phyloP scores from a whole-genome alignment of 2,888 invertebrate genomes.

The Psococerastis gibbosa region DNA sequence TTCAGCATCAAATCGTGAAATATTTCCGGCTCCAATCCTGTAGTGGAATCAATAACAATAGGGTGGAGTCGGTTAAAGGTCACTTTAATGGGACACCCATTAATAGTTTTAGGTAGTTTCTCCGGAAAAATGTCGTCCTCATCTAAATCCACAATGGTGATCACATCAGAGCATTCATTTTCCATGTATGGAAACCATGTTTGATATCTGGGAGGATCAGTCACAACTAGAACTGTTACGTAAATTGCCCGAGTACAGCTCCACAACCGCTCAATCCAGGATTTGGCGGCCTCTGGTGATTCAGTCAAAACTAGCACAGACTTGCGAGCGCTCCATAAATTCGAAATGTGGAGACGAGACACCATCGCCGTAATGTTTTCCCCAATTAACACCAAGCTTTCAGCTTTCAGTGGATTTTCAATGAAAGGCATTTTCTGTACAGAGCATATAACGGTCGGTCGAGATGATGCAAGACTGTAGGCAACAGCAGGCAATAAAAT shows the following conservation, averaged over 20 bases:
- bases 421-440: neutral
- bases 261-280: neutral
- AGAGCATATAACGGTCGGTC: neutral
- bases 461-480: neutral
- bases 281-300: neutral
- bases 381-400: neutral
- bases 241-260: neutral
- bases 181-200: neutral
- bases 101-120: neutral
- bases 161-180: neutral
- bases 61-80: neutral
- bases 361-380: neutral
- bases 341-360: neutral
- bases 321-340: neutral
- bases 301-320: neutral
- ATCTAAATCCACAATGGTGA: neutral
- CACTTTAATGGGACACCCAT: neutral
- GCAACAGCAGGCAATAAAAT: neutral
- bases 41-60: neutral
- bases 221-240: neutral
- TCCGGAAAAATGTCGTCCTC: neutral
- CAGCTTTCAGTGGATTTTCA: neutral
- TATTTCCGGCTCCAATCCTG: neutral
- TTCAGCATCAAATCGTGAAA: neutral
- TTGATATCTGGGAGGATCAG: neutral